Evolutionary conservation across 2,888 invertebrate genomes (phyloP), one percentile per base, ranked within the genome.

Genomic region (Ligdia adustata): DNA sequence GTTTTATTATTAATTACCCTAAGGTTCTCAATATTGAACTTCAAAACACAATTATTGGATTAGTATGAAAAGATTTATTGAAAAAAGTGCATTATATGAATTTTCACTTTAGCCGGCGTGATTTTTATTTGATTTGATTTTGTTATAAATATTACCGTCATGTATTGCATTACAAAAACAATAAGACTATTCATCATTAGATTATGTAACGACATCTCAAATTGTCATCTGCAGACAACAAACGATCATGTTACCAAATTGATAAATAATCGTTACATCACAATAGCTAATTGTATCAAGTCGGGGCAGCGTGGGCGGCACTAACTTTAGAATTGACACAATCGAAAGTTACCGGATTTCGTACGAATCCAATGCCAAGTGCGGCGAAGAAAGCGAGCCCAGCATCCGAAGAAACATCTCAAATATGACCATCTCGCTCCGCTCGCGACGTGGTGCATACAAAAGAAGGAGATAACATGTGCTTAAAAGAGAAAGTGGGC

Each of bases 401-500:
- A 83, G 82, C 80, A 74, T 82, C 78, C 60, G 51, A 52, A 72
- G 71, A 69, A 82, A 58, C 72, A 72, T 72, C 72, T 71, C 57
- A 69, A 66, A 72, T 75, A 75, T 59, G 53, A 66, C 75, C 75
- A 74, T 87, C 89, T 82, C 84, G 59, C 79, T 89, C 79, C 60
- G 47, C 57, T 72, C 50, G 65, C 58, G 60, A 57, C 55, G 54
- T 58, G 56, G 43, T 49, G 55, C 52, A 59, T 61, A 63, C 62
- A 71, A 62, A 66, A 70, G 83, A 88, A 71, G 77, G 84, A 86
- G 85, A 88, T 80, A 62, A 72, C 72, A 68, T 74, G 73, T 73
- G 80, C 77, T 83, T 86, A 88, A 90, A 89, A 90, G 90, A 90
- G 90, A 90, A 90, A 90, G 90, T 89, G 89, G 89, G 90, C 87